phyloP scores from a whole-genome alignment of 2,113 vertebrate genomes.

The Plotosus lineatus region DNA sequence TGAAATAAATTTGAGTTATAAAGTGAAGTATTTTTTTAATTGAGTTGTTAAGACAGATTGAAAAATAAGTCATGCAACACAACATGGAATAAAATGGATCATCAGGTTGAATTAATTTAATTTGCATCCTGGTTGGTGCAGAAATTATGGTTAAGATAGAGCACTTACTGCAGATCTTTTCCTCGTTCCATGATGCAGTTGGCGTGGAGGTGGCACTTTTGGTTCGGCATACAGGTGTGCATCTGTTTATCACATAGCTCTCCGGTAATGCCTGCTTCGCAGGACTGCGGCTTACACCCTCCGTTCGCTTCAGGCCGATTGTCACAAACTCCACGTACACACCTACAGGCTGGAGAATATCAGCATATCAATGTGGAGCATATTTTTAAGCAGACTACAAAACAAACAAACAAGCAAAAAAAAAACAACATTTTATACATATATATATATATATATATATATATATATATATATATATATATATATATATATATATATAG shows the following conservation, averaged over 20 bases:
- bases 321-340: constrained; percentile 79
- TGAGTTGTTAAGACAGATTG: neutral
- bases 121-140: neutral
- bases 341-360: constrained; percentile 77
- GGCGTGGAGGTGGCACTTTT: constrained; percentile 82
- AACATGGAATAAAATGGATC: neutral
- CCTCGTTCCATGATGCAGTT: constrained; percentile 76
- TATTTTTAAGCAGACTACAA: too few species aligned
- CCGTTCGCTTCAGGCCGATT: constrained; percentile 77
- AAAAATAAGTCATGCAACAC: neutral
- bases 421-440: too few species aligned
- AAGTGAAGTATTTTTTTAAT: neutral
- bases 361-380: too few species aligned
- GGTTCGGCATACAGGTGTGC: constrained; percentile 70
- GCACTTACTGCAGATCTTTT: constrained; percentile 69
- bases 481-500: too few species aligned
- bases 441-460: too few species aligned
- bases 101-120: neutral
- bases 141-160: neutral
- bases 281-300: constrained; percentile 76
- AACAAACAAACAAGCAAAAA: too few species aligned
- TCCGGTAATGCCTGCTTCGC: constrained; percentile 72
- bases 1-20: neutral
- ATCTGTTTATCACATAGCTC: constrained; percentile 77
- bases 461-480: too few species aligned